A percentile compares a stretch with the other conserved stretches of the same genome.
These are phyloP conservation scores for Sminthurinus aureus DNA, from an alignment of 2,888 invertebrate species.

Conservation along the genomic window DNA sequence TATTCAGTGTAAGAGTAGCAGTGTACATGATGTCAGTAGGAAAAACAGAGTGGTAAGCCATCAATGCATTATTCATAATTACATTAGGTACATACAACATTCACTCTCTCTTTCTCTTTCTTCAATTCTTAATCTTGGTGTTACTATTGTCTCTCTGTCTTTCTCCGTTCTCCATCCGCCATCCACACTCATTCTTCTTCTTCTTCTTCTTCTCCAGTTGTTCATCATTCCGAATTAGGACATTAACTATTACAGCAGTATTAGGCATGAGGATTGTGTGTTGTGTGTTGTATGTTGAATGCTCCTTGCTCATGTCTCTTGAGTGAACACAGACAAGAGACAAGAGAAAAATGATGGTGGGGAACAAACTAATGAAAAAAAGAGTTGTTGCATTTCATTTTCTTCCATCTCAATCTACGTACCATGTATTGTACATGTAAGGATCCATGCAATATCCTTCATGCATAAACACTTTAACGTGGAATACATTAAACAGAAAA, in stretches of 20 bases:
- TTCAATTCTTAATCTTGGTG: slow-evolving; percentile 21
- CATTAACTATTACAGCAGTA: neutral
- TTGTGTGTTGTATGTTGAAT: too few relatives aligned
- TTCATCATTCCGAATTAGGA: neutral
- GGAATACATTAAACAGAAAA: neutral
- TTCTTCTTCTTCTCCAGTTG: neutral
- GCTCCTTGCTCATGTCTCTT: too few relatives aligned
- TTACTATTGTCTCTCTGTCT: neutral
- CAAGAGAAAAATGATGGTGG: too few relatives aligned
- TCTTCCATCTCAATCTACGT: neutral
- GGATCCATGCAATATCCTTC: neutral
- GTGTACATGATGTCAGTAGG: too few relatives aligned
- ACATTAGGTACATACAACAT: slow-evolving; percentile 3
- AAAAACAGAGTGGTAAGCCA: neutral
- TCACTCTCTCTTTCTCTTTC: neutral
- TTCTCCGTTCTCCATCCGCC: neutral
- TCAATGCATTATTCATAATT: slow-evolving; percentile 22
- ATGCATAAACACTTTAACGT: neutral
- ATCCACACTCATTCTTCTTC: neutral
- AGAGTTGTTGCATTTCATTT: neutral
- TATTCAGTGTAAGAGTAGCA: too few relatives aligned
- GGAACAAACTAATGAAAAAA: neutral
- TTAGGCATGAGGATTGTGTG: too few relatives aligned
- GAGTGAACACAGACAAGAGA: too few relatives aligned
- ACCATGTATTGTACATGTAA: too few relatives aligned